A percentile compares a stretch with the other conserved stretches of the same genome.
phyloP scores from a whole-genome alignment of 35 echinoderm and acorn worm genomes.

The Apostichopus parvimensis region DNA sequence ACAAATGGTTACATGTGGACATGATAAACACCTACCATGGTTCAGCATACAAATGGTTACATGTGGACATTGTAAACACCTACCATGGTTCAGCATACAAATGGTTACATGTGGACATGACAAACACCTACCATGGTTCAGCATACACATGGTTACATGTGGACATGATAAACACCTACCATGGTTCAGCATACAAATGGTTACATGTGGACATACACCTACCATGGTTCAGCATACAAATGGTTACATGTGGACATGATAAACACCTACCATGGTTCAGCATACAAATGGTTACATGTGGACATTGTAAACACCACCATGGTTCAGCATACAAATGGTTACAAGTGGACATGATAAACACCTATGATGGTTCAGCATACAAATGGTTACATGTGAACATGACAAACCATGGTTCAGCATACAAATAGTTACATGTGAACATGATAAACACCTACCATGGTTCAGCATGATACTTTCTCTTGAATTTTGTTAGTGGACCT shows the following conservation, averaged over 20 bases:
- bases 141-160: neutral
- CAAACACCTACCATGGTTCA: no score
- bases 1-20: neutral
- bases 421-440: neutral
- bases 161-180: neutral
- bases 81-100: no score
- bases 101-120: no score
- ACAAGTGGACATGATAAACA: no score
- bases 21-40: constrained; percentile 72
- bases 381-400: neutral
- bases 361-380: no score
- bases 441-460: constrained; percentile 75
- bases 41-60: constrained; percentile 45
- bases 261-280: constrained; percentile 88
- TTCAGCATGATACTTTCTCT: constrained; percentile 94
- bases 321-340: constrained; percentile 59
- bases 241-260: neutral
- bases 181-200: neutral
- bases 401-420: neutral
- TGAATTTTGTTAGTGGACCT: constrained; percentile 95
- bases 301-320: constrained; percentile 61
- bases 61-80: no score
- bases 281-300: neutral
- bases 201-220: neutral
- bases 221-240: neutral